phyloP scores from a whole-genome alignment of 2,113 vertebrate species.

The Tachuris rubrigastra region DNA sequence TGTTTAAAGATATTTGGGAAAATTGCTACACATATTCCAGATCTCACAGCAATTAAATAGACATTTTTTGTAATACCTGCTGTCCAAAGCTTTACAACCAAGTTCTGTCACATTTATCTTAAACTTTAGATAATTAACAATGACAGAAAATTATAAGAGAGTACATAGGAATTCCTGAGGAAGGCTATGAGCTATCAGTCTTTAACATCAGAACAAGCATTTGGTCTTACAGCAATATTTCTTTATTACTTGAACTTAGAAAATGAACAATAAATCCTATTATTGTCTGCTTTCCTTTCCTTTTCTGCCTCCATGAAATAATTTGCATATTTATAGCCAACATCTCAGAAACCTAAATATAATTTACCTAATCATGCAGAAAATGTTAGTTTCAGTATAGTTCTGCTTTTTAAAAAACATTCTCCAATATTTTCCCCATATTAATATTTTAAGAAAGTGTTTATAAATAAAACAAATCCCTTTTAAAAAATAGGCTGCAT shows the following conservation, averaged over 20 bases:
- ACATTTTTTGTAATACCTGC: not conserved
- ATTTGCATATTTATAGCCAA: not conserved
- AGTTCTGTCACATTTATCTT: not conserved
- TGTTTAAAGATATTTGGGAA: not conserved
- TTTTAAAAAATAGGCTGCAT: not conserved
- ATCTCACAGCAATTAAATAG: not conserved
- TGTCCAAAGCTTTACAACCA: not conserved
- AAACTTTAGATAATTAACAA: not conserved
- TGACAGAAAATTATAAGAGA: not conserved
- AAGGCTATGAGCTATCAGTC: not conserved
- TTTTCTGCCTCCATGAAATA: no score
- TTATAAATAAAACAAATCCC: not conserved
- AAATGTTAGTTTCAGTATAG: not conserved
- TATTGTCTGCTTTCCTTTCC: not conserved
- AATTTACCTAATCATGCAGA: not conserved
- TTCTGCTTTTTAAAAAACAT: not conserved
- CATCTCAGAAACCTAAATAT: not conserved
- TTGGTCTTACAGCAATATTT: not conserved
- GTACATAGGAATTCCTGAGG: not conserved
- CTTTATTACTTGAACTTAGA: not conserved
- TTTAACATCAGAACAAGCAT: not conserved
- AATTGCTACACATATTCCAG: not conserved
- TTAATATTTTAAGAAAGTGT: not conserved
- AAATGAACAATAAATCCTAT: not conserved
- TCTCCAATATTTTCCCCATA: not conserved